Conservation (phyloP, 2,113 vertebrate species). For the Haplochromis vanheusdeni region DNA sequence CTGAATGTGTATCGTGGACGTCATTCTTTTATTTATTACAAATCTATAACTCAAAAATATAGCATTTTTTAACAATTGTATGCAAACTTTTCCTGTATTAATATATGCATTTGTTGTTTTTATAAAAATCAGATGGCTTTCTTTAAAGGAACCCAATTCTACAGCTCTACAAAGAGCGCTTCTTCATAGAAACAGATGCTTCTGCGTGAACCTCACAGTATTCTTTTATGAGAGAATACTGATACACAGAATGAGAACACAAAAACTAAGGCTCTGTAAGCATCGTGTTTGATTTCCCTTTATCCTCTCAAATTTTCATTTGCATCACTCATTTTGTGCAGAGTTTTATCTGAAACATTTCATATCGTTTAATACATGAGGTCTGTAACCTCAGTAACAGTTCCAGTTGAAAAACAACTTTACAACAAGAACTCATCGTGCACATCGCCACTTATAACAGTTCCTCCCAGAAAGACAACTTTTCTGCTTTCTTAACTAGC, state of each 20-base stretch:
- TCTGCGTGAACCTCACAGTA: neutral
- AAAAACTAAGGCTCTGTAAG: neutral
- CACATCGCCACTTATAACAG: neutral
- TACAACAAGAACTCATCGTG: neutral
- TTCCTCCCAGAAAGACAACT: neutral
- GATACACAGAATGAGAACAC: rapidly evolving
- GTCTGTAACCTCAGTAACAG: neutral
- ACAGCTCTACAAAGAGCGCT: neutral
- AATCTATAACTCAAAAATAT: neutral
- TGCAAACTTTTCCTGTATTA: neutral
- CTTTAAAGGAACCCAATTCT: neutral
- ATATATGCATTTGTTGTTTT: neutral
- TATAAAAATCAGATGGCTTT: neutral
- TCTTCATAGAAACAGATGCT: neutral
- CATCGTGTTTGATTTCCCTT: neutral
- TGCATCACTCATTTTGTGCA: neutral
- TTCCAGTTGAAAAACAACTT: neutral
- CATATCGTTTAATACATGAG: rapidly evolving
- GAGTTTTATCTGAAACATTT: neutral
- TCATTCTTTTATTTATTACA: neutral
- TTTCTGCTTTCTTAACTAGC: neutral
- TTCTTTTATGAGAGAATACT: neutral
- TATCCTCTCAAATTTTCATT: neutral
- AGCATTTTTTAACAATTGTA: rapidly evolving
- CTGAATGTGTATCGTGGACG: neutral